These are phyloP conservation scores for Platynereis dumerilii DNA, from an alignment of 2,888 invertebrate species.

Conservation along the genomic window DNA sequence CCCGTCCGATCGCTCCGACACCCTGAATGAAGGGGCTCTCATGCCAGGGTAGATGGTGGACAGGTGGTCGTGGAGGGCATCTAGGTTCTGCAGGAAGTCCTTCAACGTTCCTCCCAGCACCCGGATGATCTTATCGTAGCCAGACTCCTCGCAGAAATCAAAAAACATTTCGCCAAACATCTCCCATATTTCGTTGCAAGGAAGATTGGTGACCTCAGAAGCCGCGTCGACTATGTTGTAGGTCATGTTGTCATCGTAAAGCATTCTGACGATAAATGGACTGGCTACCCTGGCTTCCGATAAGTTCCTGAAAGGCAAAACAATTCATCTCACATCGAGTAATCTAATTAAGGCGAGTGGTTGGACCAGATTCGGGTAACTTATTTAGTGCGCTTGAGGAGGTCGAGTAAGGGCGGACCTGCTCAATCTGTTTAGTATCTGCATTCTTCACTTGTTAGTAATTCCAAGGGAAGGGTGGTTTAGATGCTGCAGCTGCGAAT, in stretches of 20 bases:
- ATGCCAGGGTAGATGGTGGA: conserved; percentile 26
- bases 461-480: no score
- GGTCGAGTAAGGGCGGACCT: no score
- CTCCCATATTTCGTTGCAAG: conserved; percentile 79
- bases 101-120: conserved; percentile 69
- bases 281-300: conserved; percentile 19
- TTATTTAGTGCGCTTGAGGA: no score
- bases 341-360: no score
- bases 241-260: conserved; percentile 29
- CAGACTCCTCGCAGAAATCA: conserved; percentile 94
- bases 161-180: conserved; percentile 94
- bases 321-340: background rate
- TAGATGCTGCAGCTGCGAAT: no score
- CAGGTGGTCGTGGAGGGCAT: conserved; percentile 38
- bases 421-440: no score
- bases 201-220: conserved; percentile 16
- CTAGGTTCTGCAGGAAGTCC: conserved; percentile 43
- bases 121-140: conserved; percentile 94
- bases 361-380: no score
- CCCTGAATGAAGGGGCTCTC: conserved; percentile 26
- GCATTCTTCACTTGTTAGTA: no score
- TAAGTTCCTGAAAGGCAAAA: conserved; percentile 13
- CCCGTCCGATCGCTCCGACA: conserved; percentile 32
- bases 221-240: conserved; percentile 30
- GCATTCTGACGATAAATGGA: conserved; percentile 26